A percentile compares a stretch with the other conserved stretches of the same genome.
Evolutionary conservation across 2,113 vertebrate species (phyloP).

Genomic region (Ochotona curzoniae): DNA sequence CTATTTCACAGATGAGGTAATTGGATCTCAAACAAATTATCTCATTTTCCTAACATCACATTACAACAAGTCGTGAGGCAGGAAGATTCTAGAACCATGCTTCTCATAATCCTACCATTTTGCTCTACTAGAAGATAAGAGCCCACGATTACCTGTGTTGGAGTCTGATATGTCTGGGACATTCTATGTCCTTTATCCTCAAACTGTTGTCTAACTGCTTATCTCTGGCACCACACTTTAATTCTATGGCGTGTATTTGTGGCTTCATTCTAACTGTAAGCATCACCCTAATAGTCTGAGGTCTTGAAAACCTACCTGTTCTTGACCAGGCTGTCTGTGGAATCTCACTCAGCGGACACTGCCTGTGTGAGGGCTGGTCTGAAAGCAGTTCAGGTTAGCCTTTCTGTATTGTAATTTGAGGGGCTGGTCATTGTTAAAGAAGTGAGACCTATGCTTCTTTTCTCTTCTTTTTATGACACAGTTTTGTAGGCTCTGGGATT

Average conservation of each 20-base stretch:
- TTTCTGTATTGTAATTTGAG: not conserved
- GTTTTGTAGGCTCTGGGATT: too few relatives aligned
- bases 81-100: not conserved
- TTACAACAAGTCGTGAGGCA: not conserved
- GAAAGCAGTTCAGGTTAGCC: not conserved
- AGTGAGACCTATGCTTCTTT: not conserved
- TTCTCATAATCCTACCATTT: not conserved
- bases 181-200: not conserved
- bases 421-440: not conserved
- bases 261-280: not conserved
- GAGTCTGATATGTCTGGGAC: not conserved
- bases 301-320: not conserved
- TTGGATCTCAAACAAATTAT: not conserved
- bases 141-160: not conserved
- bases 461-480: too few relatives aligned
- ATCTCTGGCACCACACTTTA: not conserved
- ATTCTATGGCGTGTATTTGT: not conserved
- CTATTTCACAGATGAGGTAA: slow-evolving; percentile 1
- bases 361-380: not conserved
- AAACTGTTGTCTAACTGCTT: not conserved
- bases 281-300: not conserved
- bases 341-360: not conserved
- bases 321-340: not conserved
- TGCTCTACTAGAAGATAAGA: not conserved
- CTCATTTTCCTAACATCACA: not conserved